Base-by-base conservation (phyloP, 1,140 invertebrate genomes). In the Hylaeus anthracinus region DNA sequence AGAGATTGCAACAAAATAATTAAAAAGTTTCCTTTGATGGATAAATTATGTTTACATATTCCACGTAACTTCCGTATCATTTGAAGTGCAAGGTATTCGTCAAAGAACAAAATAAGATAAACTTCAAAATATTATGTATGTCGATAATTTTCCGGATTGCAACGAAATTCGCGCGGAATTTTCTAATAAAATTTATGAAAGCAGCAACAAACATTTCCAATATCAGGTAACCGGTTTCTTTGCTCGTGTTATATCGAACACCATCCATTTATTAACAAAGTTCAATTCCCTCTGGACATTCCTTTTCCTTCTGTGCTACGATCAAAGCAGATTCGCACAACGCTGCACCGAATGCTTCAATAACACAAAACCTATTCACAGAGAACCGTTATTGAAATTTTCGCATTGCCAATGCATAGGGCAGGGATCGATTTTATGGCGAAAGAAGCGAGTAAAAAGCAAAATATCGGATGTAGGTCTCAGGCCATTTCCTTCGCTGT, bases 221-320 rank as follows among this genome's bases (percentile, higher is more conserved):
- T 61, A 26, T 4, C 3, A 12, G 51, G 61, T 12, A n/a, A 12
- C 2, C 5, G 1, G 12, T 5, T 48, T 26, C 26, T 26, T 26
- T 26, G 26, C 4, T 63, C n/a, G 71, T 48, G 1, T 48, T 63
- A 45, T 9, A 45, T 41, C 37, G 43, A 9, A 45, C 56, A 15
- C 10, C 60, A 39, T 39, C 45, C 60, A 53, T 74, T 74, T 74
- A 74, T 74, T 74, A 74, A 74, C 60, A 64, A 74, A 74, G 58
- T 74, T 64, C 60, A 39, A 74, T 64, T 64, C 60, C 72, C 60
- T 3, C 0, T 5, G 45, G 72, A 9, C 37, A 15, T 41, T 15
- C 60, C 58, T 63, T 53, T 43, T 12, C 12, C 56, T 72, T 48
- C 45, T 61, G 45, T 53, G 1, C 15, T 45, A 8, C 1, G 72